A percentile compares a stretch with the other conserved stretches of the same genome.
These are phyloP conservation scores for Murina feae DNA, from an alignment of 2,113 vertebrate genomes.

Conservation along the genomic window DNA sequence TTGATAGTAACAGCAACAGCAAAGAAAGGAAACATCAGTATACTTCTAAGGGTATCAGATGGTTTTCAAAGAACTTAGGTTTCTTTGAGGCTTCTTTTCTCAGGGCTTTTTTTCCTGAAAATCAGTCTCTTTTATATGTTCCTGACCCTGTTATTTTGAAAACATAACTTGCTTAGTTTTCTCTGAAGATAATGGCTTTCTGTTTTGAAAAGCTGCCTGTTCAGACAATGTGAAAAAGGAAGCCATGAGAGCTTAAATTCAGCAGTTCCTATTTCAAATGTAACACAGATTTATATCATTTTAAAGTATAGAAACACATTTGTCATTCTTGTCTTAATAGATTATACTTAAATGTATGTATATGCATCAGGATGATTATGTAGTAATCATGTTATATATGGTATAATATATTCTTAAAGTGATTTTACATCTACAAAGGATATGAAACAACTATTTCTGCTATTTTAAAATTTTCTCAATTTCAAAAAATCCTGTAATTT, in stretches of 20 bases:
- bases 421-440: background rate
- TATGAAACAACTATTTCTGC: background rate
- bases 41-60: background rate
- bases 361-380: background rate
- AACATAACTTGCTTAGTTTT: constrained; percentile 43
- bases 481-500: background rate
- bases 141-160: constrained; percentile 9
- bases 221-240: constrained; percentile 1
- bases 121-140: constrained; percentile 13
- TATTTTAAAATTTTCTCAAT: constrained; percentile 17
- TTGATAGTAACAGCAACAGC: background rate
- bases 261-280: background rate
- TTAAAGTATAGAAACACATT: background rate
- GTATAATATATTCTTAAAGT: background rate
- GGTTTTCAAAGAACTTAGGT: background rate
- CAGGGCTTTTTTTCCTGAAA: background rate
- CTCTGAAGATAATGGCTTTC: constrained; percentile 35
- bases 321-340: background rate
- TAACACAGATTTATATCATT: background rate
- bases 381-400: background rate
- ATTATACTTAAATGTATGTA: background rate
- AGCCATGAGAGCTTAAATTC: background rate
- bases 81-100: background rate
- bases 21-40: background rate
- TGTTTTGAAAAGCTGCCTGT: constrained; percentile 23